Percentiles rank a stretch among this genome's conserved stretches.
These are phyloP conservation scores for Drosophila busckii DNA, from an alignment of 1,140 invertebrate species.

Conservation along the genomic window DNA sequence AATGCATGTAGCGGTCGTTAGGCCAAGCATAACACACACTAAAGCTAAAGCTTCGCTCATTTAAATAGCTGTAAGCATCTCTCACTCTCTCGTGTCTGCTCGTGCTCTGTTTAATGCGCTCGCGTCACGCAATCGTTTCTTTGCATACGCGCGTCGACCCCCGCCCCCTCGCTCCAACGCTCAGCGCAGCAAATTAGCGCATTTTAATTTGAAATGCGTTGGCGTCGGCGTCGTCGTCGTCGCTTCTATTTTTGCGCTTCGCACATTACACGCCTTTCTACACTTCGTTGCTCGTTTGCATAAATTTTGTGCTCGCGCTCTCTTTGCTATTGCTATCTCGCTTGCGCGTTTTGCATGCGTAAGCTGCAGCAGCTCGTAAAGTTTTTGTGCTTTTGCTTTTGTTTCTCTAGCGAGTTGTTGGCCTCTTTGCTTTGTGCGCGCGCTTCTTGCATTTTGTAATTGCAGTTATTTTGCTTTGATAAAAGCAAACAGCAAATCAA, in stretches of 20 bases:
- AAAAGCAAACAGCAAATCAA: conserved; percentile 42
- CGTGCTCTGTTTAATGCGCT: conserved; percentile 60
- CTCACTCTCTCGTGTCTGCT: neutral
- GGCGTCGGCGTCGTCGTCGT: conserved; percentile 5
- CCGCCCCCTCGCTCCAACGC: neutral
- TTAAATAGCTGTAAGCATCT: conserved; percentile 52
- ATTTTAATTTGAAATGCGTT: conserved; percentile 51
- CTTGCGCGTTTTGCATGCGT: conserved; percentile 57
- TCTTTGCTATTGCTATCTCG: neutral
- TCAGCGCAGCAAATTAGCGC: conserved; percentile 60
- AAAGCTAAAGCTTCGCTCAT: conserved; percentile 32
- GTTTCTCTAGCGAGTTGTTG: neutral
- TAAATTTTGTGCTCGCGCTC: conserved; percentile 53
- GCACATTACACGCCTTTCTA: conserved; percentile 65
- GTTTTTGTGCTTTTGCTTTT: conserved; percentile 7
- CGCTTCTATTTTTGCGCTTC: conserved; percentile 14
- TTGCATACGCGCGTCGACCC: conserved; percentile 54
- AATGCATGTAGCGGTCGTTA: conserved; percentile 52
- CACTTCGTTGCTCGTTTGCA: conserved; percentile 75
- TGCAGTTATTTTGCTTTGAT: conserved; percentile 58
- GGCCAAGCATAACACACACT: conserved; percentile 31
- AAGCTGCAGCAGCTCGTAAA: conserved; percentile 61
- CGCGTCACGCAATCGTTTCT: conserved; percentile 44
- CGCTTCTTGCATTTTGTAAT: conserved; percentile 55
- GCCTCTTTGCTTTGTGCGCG: conserved; percentile 17